Conservation (phyloP, 2,113 vertebrate genomes). For the Dipodomys stephensi region DNA sequence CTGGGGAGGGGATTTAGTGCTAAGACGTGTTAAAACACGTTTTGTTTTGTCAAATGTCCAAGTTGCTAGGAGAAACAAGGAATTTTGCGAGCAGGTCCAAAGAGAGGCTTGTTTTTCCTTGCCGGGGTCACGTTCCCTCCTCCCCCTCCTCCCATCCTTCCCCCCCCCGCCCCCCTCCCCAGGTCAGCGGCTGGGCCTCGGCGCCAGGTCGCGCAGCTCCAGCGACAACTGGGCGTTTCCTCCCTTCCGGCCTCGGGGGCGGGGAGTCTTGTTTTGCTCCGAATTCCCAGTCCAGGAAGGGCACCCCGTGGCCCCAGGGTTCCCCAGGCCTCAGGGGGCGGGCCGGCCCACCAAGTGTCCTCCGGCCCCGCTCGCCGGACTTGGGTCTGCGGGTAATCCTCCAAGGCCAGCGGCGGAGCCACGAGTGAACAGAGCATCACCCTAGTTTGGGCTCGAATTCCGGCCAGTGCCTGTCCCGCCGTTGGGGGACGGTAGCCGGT, state of each 20-base stretch:
- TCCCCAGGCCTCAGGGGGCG: slow-evolving; percentile 29
- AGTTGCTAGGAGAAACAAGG: slow-evolving; percentile 22
- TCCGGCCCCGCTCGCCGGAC: background rate
- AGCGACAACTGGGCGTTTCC: slow-evolving; percentile 66
- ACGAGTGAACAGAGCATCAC: background rate
- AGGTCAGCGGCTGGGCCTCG: background rate
- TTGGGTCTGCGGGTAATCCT: background rate
- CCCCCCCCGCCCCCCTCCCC: too few relatives aligned
- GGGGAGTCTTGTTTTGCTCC: slow-evolving; percentile 57
- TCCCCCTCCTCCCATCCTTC: too few relatives aligned
- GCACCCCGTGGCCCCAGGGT: slow-evolving; percentile 48
- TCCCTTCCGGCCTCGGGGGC: slow-evolving; percentile 55
- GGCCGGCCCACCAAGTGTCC: slow-evolving; percentile 54
- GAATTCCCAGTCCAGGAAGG: slow-evolving; percentile 8
- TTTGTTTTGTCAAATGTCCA: slow-evolving; percentile 47
- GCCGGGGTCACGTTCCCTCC: background rate
- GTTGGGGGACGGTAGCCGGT: background rate
- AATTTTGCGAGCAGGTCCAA: background rate
- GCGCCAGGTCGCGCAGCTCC: background rate
- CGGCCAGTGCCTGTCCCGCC: background rate
- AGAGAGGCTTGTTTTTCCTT: too few relatives aligned
- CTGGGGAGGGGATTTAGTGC: slow-evolving; percentile 41
- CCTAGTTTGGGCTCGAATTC: background rate
- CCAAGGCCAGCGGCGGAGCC: background rate
- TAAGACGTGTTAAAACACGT: slow-evolving; percentile 54